Base-by-base conservation (phyloP, 2,888 invertebrate species). In the Brachynemurus nebulosus region DNA sequence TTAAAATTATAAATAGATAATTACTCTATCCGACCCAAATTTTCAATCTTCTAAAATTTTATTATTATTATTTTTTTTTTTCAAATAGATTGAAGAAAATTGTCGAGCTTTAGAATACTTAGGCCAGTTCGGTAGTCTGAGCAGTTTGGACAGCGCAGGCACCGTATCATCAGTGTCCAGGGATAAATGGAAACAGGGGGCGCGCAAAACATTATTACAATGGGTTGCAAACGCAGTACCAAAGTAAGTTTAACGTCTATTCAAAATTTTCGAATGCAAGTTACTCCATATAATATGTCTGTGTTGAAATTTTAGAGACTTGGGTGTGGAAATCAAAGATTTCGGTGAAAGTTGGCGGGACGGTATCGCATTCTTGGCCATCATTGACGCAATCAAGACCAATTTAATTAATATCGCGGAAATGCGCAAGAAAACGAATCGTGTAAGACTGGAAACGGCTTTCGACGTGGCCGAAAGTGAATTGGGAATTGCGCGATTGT, bases 261-360 rank as follows among this genome's bases (percentile, higher is more conserved):
- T 42, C 18, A 14, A 19, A 34, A 34, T 34, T 34, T 34, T 12
- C n/a, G 11, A 16, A 36, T 17, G 4, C 18, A 6, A 36, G 16
- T 14, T 3, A 16, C 9, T 14, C 9, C 18, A 36, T 14, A 17
- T 14, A 16, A 9, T 36, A 17, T 36, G 9, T 6, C 14, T 5
- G 6, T 7, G 23, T 23, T 7, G 23, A 23, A 23, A 14, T 60
- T 58, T 14, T 65, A 91, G 86, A 67, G 85, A 88, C 59, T 78
- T 78, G 55, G 89, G 88, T 52, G 78, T 95, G 49, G 80, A 86
- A 66, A 86, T 96, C 39, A 79, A 78, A 66, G 93, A 96, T 67
- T 96, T 96, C 63, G 93, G 93, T 23, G 78, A 85, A 48, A 91
- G 91, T 58, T 96, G 96, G 96, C 76, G 93, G 55, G 93, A 95